These are phyloP conservation scores for Beroe ovata DNA, from an alignment of 37 sponge, comb jelly and placozoan genomes.

Conservation along the genomic window DNA sequence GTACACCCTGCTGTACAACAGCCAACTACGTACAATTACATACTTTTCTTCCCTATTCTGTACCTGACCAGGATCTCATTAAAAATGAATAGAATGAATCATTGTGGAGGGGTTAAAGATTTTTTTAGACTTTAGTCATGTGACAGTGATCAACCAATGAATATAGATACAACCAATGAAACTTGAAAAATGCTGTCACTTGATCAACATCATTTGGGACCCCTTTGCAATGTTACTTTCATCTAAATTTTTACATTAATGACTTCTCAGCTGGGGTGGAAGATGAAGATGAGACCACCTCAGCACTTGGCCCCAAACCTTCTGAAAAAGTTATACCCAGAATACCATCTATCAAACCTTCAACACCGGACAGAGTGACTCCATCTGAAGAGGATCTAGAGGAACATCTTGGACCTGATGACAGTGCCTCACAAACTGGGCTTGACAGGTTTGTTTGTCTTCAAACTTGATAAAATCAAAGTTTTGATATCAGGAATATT, in stretches of 20 bases:
- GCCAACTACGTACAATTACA: too few relatives aligned
- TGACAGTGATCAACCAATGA: too few relatives aligned
- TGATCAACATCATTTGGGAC: background rate
- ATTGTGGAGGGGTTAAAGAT: too few relatives aligned
- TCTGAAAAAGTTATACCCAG: constrained; percentile 46
- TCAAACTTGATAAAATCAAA: too few relatives aligned
- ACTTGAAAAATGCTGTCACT: background rate
- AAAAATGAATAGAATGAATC: too few relatives aligned
- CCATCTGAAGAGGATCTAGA: constrained; percentile 44
- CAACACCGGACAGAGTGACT: constrained; percentile 25
- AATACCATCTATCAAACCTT: constrained; percentile 39
- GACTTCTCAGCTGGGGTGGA: constrained; percentile 51
- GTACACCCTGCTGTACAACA: background rate
- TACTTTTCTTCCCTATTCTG: too few relatives aligned
- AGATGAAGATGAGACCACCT: constrained; percentile 51
- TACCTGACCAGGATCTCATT: too few relatives aligned
- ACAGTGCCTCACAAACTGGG: constrained; percentile 63
- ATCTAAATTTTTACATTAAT: too few relatives aligned
- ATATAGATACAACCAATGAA: background rate
- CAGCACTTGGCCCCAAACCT: constrained; percentile 57
- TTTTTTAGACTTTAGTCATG: too few relatives aligned
- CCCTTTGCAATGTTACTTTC: too few relatives aligned
- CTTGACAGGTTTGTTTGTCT: constrained; percentile 33
- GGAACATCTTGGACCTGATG: constrained; percentile 64
- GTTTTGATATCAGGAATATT: too few relatives aligned